These are phyloP conservation scores for Macrotis lagotis DNA, from an alignment of 2,113 vertebrate genomes.

Conservation along the genomic window DNA sequence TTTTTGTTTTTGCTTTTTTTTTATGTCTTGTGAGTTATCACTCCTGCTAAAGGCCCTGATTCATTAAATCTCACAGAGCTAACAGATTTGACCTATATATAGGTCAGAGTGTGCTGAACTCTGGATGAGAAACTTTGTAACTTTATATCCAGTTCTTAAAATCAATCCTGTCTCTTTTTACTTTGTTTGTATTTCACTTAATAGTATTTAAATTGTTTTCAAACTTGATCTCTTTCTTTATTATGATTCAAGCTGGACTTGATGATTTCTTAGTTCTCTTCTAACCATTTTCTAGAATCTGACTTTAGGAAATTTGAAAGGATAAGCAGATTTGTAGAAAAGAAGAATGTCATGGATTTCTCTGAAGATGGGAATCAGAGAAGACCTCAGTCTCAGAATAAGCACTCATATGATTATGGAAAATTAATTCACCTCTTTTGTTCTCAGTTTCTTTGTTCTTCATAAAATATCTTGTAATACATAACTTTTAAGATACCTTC, in stretches of 20 bases:
- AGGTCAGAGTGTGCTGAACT: not conserved
- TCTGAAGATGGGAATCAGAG: not conserved
- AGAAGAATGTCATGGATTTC: not conserved
- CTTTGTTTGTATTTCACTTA: not conserved
- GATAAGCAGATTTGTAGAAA: not conserved
- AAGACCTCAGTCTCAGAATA: not conserved
- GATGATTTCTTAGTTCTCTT: not conserved
- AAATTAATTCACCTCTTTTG: not conserved
- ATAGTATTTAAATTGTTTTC: not conserved
- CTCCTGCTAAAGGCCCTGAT: too few species aligned
- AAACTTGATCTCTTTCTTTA: not conserved
- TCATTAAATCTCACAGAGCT: not conserved
- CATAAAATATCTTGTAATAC: not conserved
- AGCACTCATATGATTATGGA: not conserved
- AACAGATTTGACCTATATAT: not conserved
- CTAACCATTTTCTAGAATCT: not conserved
- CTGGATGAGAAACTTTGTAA: not conserved
- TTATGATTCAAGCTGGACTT: not conserved
- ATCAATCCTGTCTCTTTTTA: not conserved
- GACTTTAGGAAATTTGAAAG: not conserved
- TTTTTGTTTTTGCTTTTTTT: not conserved
- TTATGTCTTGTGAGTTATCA: not conserved
- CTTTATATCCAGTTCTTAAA: not conserved
- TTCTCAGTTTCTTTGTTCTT: not conserved
- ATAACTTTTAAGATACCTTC: not conserved